Evolutionary conservation across 2,888 invertebrate species (phyloP).

Genomic region (Sinhomidia bicolor): DNA sequence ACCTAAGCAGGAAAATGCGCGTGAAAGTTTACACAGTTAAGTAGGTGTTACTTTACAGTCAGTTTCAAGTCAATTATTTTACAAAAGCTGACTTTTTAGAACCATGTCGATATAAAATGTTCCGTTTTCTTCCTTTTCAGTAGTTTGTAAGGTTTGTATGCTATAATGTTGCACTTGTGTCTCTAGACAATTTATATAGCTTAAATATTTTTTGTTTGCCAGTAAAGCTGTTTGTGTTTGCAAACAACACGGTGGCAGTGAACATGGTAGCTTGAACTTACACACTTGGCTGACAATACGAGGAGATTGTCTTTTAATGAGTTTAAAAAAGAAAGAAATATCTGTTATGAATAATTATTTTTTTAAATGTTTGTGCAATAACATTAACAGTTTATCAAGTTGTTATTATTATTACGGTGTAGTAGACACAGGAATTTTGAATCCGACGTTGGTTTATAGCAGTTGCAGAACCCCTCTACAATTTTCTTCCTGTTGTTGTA

Average conservation of each 20-base stretch:
- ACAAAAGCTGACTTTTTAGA: conserved; percentile 37
- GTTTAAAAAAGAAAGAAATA: background rate
- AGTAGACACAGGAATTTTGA: no score
- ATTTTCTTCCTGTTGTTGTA: no score
- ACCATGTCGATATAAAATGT: conserved; percentile 13
- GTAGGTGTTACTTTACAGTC: no score
- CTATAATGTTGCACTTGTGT: background rate
- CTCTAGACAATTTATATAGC: background rate
- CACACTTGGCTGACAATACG: background rate
- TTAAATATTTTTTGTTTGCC: conserved; percentile 17
- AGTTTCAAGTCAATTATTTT: conserved; percentile 69
- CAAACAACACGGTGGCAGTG: conserved; percentile 41
- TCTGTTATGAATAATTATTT: background rate
- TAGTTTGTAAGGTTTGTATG: no score
- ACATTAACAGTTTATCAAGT: background rate
- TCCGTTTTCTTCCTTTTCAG: no score
- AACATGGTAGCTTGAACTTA: conserved; percentile 59
- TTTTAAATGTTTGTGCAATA: background rate
- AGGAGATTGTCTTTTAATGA: background rate
- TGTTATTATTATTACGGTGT: no score
- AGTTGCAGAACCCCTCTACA: no score
- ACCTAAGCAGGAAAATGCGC: no score
- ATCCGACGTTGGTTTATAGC: no score
- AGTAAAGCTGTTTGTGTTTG: background rate
- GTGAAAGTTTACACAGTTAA: no score